Percentiles rank a stretch among this genome's conserved stretches.
These are phyloP conservation scores for Drosophila asahinai DNA, from an alignment of 1,140 invertebrate species.

Conservation along the genomic window DNA sequence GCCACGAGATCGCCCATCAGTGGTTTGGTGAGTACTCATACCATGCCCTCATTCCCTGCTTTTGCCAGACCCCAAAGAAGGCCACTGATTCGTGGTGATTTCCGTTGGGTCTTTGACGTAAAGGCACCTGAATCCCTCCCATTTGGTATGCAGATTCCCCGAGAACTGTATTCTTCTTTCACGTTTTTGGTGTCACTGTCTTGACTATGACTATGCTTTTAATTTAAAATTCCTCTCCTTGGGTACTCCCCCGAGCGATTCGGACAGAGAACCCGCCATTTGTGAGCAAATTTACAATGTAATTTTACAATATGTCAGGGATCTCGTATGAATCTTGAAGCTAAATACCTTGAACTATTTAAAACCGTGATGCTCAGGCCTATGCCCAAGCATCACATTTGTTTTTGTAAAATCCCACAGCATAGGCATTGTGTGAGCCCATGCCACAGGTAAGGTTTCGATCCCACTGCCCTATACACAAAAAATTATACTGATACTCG, in stretches of 20 bases:
- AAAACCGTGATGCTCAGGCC: too few relatives aligned
- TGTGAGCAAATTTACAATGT: too few relatives aligned
- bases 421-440: too few relatives aligned
- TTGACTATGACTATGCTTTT: neutral
- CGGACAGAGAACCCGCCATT: neutral
- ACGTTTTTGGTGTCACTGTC: constrained; percentile 15
- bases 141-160: constrained; percentile 28
- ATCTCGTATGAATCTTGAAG: too few relatives aligned
- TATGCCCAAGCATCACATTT: too few relatives aligned
- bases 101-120: constrained; percentile 4
- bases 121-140: constrained; percentile 11
- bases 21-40: constrained; percentile 90
- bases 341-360: too few relatives aligned
- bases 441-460: too few relatives aligned
- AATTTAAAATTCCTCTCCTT: neutral
- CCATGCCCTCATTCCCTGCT: neutral
- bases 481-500: too few relatives aligned
- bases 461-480: too few relatives aligned
- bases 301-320: too few relatives aligned
- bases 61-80: neutral
- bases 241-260: neutral
- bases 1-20: constrained; percentile 95
- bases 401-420: too few relatives aligned
- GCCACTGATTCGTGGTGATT: constrained; percentile 5
- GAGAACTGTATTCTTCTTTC: neutral